Evolutionary conservation across 2,888 invertebrate species (phyloP).

Genomic region (Luperina nickerlii): DNA sequence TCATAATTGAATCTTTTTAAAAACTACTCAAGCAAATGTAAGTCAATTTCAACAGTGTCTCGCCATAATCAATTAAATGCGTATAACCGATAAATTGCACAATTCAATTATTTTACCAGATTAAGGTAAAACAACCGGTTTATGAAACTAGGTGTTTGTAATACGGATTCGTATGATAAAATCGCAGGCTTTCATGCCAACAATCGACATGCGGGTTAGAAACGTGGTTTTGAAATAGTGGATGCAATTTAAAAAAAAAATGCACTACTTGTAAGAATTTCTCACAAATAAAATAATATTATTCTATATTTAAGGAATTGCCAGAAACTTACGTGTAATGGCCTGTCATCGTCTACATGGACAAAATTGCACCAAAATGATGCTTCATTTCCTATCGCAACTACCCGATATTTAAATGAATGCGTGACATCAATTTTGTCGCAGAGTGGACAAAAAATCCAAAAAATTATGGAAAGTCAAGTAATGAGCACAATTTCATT

Average conservation of each 20-base stretch:
- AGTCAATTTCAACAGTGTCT: slow-evolving; percentile 17
- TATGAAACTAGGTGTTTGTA: slow-evolving; percentile 38
- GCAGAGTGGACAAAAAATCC: slow-evolving; percentile 38
- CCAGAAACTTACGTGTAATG: too few relatives aligned
- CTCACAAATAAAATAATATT: not conserved
- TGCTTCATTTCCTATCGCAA: slow-evolving; percentile 34
- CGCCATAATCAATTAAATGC: slow-evolving; percentile 30
- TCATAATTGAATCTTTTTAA: not conserved
- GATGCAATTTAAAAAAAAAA: slow-evolving; percentile 2
- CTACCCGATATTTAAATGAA: slow-evolving; percentile 53
- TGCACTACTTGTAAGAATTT: not conserved
- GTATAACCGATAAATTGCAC: slow-evolving; percentile 42
- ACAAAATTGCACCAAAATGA: slow-evolving; percentile 49
- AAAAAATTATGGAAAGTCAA: slow-evolving; percentile 65
- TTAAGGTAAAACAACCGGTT: slow-evolving; percentile 45
- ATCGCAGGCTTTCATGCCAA: slow-evolving; percentile 27
- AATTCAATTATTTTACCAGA: slow-evolving; percentile 48
- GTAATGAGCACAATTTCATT: slow-evolving; percentile 65
- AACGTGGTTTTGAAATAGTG: slow-evolving; percentile 24
- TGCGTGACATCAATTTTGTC: slow-evolving; percentile 61
- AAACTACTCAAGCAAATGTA: slow-evolving; percentile 16
- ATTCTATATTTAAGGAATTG: not conserved
- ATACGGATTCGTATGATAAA: slow-evolving; percentile 20
- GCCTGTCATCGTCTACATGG: not conserved
- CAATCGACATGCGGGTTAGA: slow-evolving; percentile 32